Evolutionary conservation across 2,797 vertebrate genomes (phyloP).

Genomic region (Linurgus olivaceus): DNA sequence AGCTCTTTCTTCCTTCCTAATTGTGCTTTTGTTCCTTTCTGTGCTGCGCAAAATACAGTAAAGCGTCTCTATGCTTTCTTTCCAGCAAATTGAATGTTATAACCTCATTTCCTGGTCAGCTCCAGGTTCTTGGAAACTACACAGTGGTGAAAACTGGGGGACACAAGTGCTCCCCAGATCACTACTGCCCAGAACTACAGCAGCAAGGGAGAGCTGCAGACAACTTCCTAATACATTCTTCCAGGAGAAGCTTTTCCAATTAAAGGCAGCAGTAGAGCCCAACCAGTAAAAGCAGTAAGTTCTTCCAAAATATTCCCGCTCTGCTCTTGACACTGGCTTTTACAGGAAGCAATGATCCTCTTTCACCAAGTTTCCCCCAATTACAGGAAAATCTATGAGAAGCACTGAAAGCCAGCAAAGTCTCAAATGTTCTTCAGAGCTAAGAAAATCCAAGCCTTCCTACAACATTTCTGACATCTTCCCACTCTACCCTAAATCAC

Average conservation of each 20-base stretch:
- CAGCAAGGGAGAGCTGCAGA: not conserved
- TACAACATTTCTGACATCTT: slow-evolving; percentile 31
- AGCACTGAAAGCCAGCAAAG: not conserved
- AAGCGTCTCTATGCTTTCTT: not conserved
- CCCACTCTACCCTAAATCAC: slow-evolving; percentile 40
- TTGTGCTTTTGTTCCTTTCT: not conserved
- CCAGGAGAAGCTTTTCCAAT: not conserved
- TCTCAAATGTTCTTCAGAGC: not conserved
- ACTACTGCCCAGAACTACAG: not conserved
- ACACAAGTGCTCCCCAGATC: not conserved
- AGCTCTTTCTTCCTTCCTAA: slow-evolving; percentile 11
- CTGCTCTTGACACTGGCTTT: not conserved
- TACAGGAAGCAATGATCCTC: not conserved
- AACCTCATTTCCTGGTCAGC: not conserved
- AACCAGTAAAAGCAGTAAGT: not conserved
- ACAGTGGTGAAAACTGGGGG: not conserved
- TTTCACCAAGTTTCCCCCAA: not conserved
- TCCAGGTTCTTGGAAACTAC: not conserved
- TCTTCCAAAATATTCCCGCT: not conserved
- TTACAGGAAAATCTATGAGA: not conserved
- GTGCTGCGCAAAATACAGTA: not conserved
- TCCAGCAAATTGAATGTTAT: not conserved
- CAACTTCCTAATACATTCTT: not conserved
- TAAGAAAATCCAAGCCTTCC: slow-evolving; percentile 39
- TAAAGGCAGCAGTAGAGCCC: not conserved